Percentiles rank a stretch among this genome's conserved stretches.
phyloP scores from a whole-genome alignment of 2,797 vertebrate genomes.

The Clarias laeviceps region DNA sequence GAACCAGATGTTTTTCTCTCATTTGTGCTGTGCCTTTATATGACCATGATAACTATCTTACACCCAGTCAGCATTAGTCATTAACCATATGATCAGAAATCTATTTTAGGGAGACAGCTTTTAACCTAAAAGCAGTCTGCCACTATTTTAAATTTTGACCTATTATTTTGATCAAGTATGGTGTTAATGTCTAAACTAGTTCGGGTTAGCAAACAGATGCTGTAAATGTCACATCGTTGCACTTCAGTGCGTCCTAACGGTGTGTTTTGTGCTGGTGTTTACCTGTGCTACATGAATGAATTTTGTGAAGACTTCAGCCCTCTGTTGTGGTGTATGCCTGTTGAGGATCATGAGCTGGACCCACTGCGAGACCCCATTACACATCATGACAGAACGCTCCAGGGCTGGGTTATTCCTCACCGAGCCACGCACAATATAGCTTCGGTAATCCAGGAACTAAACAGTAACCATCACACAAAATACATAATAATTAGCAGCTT shows the following conservation, averaged over 20 bases:
- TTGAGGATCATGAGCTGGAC: conserved; percentile 94
- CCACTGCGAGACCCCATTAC: conserved; percentile 92
- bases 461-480: conserved; percentile 36
- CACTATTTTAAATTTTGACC: background rate
- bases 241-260: no score
- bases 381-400: conserved; percentile 87
- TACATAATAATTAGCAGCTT: no score
- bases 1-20: background rate
- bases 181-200: background rate
- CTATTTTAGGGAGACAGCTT: background rate
- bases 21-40: background rate
- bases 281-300: conserved; percentile 90
- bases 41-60: background rate
- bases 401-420: conserved; percentile 83
- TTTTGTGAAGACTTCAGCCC: conserved; percentile 90
- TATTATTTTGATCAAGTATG: background rate
- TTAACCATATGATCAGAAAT: background rate
- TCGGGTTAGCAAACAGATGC: background rate
- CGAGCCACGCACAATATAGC: conserved; percentile 84
- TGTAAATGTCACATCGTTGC: background rate
- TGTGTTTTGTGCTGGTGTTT: background rate
- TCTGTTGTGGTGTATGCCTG: conserved; percentile 85
- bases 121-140: background rate
- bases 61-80: background rate
- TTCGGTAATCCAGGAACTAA: conserved; percentile 86